Evolutionary conservation across 2,888 invertebrate species (phyloP).

Genomic region (Carpatolechia fugitivella): DNA sequence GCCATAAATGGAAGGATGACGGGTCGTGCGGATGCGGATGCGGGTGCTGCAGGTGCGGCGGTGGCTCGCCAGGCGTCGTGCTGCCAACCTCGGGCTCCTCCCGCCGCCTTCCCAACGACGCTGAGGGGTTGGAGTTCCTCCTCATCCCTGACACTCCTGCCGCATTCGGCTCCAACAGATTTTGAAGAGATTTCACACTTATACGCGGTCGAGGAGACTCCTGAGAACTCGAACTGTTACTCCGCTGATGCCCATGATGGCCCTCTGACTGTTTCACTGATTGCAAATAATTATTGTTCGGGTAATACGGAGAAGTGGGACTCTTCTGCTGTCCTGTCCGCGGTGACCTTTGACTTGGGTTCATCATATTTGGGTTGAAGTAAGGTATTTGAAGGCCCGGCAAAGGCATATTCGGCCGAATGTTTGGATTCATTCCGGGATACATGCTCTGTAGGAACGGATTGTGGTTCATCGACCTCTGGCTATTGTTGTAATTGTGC

Average conservation of each 20-base stretch:
- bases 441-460: slow-evolving; percentile 64
- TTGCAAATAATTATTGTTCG: slow-evolving; percentile 68
- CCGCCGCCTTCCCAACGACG: slow-evolving; percentile 62
- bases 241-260: slow-evolving; percentile 43
- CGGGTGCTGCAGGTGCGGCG: slow-evolving; percentile 37
- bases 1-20: slow-evolving; percentile 87
- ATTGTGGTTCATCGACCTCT: slow-evolving; percentile 51
- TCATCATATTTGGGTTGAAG: slow-evolving; percentile 61
- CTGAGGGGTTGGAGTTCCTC: slow-evolving; percentile 27
- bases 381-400: slow-evolving; percentile 66
- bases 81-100: slow-evolving; percentile 83
- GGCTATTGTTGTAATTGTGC: slow-evolving; percentile 60
- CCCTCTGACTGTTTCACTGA: slow-evolving; percentile 57
- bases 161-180: slow-evolving; percentile 77
- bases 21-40: slow-evolving; percentile 65
- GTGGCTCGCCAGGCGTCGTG: slow-evolving; percentile 79
- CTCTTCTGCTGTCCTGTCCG: slow-evolving; percentile 60
- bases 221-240: slow-evolving; percentile 50
- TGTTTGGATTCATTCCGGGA: slow-evolving; percentile 57
- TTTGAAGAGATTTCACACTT: slow-evolving; percentile 81
- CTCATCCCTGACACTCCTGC: slow-evolving; percentile 46
- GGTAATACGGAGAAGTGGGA: slow-evolving; percentile 65
- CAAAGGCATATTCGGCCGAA: slow-evolving; percentile 56
- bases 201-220: slow-evolving; percentile 79
- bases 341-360: slow-evolving; percentile 53